Evolutionary conservation across 2,797 vertebrate genomes (phyloP).

Genomic region (Tolypeutes matacus): DNA sequence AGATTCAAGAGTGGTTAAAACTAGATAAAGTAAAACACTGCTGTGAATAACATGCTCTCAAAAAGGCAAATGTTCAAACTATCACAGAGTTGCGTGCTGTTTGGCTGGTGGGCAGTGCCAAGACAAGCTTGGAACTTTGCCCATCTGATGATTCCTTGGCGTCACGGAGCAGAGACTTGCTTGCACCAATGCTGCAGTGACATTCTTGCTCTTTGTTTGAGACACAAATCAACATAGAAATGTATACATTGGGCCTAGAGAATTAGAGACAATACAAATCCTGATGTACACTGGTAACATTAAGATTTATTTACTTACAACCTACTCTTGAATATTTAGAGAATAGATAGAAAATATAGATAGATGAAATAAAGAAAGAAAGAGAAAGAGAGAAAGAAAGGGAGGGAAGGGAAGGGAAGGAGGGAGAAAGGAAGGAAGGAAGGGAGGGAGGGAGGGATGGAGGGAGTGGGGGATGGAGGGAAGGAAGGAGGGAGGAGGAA

Average conservation of each 20-base stretch:
- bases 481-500: too few species aligned
- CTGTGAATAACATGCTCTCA: constrained; percentile 18
- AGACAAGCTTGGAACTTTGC: constrained; percentile 43
- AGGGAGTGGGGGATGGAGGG: too few species aligned
- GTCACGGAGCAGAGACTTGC: constrained; percentile 30
- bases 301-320: background rate
- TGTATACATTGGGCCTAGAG: background rate
- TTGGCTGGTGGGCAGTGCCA: constrained; percentile 16
- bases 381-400: too few species aligned
- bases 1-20: constrained; percentile 52
- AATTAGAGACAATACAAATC: constrained; percentile 42
- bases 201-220: constrained; percentile 67
- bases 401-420: too few species aligned
- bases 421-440: too few species aligned
- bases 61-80: constrained; percentile 53
- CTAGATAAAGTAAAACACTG: constrained; percentile 25
- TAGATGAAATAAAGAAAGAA: too few species aligned
- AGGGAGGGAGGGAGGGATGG: too few species aligned
- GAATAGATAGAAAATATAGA: too few species aligned
- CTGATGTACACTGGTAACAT: background rate
- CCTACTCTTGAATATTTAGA: too few species aligned
- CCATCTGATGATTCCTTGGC: constrained; percentile 7
- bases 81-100: background rate
- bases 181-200: background rate
- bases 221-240: constrained; percentile 35